These are phyloP conservation scores for Hapalemur alaotrensis DNA, from an alignment of 2,797 vertebrate species.

Conservation along the genomic window DNA sequence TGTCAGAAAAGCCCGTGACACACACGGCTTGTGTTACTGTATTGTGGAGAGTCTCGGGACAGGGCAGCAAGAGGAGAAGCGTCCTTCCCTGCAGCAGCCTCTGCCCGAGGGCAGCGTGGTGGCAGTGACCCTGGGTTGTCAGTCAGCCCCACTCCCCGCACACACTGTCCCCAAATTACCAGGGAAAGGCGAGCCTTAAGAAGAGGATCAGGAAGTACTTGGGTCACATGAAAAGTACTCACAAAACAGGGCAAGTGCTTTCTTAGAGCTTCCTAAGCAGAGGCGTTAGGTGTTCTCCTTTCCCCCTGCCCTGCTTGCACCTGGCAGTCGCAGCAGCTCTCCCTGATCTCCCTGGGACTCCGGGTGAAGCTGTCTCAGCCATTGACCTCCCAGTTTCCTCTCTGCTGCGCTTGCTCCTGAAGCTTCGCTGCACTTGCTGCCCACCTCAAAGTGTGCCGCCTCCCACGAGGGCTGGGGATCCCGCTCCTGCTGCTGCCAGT, in stretches of 20 bases:
- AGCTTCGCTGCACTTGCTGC: too few species aligned
- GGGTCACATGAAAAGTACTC: not conserved
- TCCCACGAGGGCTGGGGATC: not conserved
- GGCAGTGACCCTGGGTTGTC: not conserved
- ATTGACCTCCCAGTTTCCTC: rapidly evolving
- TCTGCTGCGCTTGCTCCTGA: not conserved
- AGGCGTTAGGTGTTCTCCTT: too few species aligned
- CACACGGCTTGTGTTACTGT: rapidly evolving
- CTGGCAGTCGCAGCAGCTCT: too few species aligned
- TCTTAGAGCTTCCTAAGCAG: not conserved
- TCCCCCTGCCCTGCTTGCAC: rapidly evolving
- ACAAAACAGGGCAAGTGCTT: not conserved
- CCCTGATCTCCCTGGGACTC: not conserved
- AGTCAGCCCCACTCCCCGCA: not conserved
- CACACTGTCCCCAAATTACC: not conserved
- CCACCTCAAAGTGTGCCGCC: not conserved
- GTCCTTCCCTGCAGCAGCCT: not conserved
- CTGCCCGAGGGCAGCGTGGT: not conserved
- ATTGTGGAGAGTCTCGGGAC: not conserved
- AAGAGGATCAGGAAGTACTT: not conserved
- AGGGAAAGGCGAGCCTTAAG: not conserved
- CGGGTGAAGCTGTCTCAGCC: not conserved
- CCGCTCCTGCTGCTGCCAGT: not conserved
- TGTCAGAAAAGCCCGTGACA: not conserved
- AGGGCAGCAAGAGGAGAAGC: not conserved